These are phyloP conservation scores for Ceratina australensis DNA, from an alignment of 1,140 invertebrate genomes.

Conservation along the genomic window DNA sequence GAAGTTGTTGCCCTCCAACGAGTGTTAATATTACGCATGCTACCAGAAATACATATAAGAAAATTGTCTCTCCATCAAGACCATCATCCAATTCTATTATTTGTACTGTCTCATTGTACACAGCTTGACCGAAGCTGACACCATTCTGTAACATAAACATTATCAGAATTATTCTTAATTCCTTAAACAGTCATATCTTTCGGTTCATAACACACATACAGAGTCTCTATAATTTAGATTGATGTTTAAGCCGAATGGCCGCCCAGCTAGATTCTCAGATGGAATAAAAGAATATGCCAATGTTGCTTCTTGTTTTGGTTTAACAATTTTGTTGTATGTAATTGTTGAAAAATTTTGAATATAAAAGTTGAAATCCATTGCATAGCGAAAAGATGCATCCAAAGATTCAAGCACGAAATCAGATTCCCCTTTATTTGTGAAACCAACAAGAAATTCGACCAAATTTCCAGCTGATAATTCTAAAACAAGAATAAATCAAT, in stretches of 20 bases:
- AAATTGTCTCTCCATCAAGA: conserved; percentile 98
- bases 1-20: conserved; percentile 93
- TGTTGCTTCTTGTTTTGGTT: conserved; percentile 95
- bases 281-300: conserved; percentile 97
- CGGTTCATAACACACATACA: no score
- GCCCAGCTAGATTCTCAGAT: conserved; percentile 95
- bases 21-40: conserved; percentile 92
- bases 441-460: conserved; percentile 97
- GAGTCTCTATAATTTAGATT: conserved; percentile 96
- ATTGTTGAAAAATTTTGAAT: conserved; percentile 98
- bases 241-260: conserved; percentile 97
- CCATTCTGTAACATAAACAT: conserved; percentile 81
- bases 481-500: conserved; percentile 75
- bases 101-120: conserved; percentile 99
- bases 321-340: conserved; percentile 93
- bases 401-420: conserved; percentile 96
- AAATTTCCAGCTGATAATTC: conserved; percentile 95
- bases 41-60: conserved; percentile 96
- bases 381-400: conserved; percentile 98
- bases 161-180: conserved; percentile 9
- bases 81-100: conserved; percentile 98
- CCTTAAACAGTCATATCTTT: not conserved
- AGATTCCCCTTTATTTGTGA: conserved; percentile 94
- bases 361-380: conserved; percentile 98
- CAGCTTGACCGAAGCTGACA: conserved; percentile 89